Conservation (phyloP, 1,140 invertebrate genomes). For the Dreissena polymorpha region DNA sequence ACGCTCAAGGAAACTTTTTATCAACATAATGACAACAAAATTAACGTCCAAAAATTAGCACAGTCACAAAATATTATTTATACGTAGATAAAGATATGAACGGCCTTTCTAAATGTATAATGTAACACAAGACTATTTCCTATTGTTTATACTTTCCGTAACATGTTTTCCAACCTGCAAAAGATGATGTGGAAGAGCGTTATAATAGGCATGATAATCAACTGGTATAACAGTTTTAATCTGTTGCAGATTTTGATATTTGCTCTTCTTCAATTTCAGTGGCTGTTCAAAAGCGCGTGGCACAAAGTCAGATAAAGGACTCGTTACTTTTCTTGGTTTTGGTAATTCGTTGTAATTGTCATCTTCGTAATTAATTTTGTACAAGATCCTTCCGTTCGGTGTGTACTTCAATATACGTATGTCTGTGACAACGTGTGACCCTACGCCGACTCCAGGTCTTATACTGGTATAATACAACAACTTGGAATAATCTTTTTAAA, state of each 20-base stretch:
- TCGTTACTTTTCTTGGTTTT: constrained; percentile 21
- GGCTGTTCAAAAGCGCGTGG: constrained; percentile 8
- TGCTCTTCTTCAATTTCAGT: constrained; percentile 10
- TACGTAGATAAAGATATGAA: no score
- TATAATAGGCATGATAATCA: constrained; percentile 33
- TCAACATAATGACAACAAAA: no score
- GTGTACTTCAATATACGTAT: constrained; percentile 48
- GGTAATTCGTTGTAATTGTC: no score
- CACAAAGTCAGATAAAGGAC: constrained; percentile 3
- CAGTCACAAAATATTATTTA: no score
- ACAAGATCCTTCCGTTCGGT: constrained; percentile 30
- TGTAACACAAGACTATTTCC: no score
- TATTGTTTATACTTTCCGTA: no score
- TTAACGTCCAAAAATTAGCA: no score
- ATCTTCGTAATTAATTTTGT: constrained; percentile 22
- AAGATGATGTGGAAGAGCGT: not conserved
- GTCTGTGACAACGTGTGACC: constrained; percentile 23
- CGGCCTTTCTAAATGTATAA: no score
- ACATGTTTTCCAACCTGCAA: no score
- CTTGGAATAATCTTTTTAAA: constrained; percentile 17
- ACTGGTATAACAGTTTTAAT: constrained; percentile 21
- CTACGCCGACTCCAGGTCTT: constrained; percentile 34
- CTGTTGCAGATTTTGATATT: constrained; percentile 36
- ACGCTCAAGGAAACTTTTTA: no score
- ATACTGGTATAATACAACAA: constrained; percentile 28